These are phyloP conservation scores for human (Homo sapiens) DNA, from an alignment of 2,113 vertebrate genomes.

Conservation along the genomic window GRCh38 chr1:94864501-94865000, in stretches of 20 bases:
- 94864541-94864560: background rate
- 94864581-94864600: background rate
- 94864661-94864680: background rate
- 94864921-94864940: background rate
- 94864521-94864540: background rate
- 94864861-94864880: slow-evolving; percentile 76
- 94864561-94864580: background rate
- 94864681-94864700: background rate
- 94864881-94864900: slow-evolving; percentile 80
- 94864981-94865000: background rate
- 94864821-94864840: slow-evolving; percentile 86
- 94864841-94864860: slow-evolving; percentile 83
- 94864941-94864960: background rate
- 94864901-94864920: slow-evolving; percentile 67
- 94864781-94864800: slow-evolving; percentile 84
- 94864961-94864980: background rate
- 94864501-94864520: background rate
- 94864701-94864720: slow-evolving; percentile 13
- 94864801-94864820: slow-evolving; percentile 87
- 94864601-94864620: background rate
- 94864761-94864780: slow-evolving; percentile 82
- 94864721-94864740: slow-evolving; percentile 63
- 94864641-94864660: background rate
- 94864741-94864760: slow-evolving; percentile 85
- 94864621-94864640: background rate